These are phyloP conservation scores for Hippocampus barbouri DNA, from an alignment of 2,113 vertebrate species.

Conservation along the genomic window DNA sequence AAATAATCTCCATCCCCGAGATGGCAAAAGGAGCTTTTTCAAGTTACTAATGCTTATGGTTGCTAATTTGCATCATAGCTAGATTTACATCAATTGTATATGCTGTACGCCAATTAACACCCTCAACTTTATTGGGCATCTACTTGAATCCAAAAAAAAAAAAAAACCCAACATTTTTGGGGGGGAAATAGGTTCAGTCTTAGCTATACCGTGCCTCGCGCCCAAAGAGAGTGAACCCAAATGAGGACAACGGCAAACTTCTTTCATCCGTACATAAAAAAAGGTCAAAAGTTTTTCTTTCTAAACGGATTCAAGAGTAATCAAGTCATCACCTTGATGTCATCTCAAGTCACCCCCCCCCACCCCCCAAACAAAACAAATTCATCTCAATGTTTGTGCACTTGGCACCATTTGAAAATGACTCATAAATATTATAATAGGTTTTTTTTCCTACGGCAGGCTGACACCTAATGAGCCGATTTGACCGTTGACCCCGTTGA, in stretches of 20 bases:
- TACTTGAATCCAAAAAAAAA: no score
- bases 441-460: constrained; percentile 34
- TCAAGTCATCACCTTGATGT: neutral
- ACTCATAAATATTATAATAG: constrained; percentile 56
- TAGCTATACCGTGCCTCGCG: no score
- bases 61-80: no score
- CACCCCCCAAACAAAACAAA: constrained; percentile 18
- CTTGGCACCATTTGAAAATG: constrained; percentile 35
- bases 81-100: no score
- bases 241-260: neutral
- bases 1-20: no score
- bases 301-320: neutral
- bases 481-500: constrained; percentile 14
- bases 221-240: no score
- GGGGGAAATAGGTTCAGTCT: no score
- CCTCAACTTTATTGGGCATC: no score
- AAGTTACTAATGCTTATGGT: no score
- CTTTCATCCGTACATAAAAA: neutral
- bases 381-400: constrained; percentile 35
- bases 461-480: constrained; percentile 33
- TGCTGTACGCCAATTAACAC: no score
- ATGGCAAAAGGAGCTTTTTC: no score
- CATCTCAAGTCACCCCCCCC: neutral
- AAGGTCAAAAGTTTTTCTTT: neutral
- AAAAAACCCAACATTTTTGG: no score